Conservation (phyloP, 2,797 vertebrate species). For the Fistularia commersonii region DNA sequence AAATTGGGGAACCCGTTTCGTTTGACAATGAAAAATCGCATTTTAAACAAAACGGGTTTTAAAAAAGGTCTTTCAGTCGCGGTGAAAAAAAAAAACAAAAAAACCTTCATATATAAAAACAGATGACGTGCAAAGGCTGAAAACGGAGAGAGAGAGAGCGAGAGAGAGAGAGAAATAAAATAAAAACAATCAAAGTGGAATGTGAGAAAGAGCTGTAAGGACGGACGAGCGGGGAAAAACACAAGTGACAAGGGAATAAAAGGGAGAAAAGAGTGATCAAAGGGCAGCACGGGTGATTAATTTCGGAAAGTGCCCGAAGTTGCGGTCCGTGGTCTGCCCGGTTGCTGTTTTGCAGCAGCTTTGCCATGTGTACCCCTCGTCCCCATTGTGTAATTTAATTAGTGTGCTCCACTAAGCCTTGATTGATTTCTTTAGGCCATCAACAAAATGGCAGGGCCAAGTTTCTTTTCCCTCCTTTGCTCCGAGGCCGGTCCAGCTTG, state of each 20-base stretch:
- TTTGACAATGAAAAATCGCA: too few relatives aligned
- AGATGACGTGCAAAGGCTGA: too few relatives aligned
- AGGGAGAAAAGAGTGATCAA: constrained; percentile 35
- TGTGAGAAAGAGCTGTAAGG: constrained; percentile 18
- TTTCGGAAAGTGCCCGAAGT: constrained; percentile 68
- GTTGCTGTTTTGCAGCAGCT: constrained; percentile 54
- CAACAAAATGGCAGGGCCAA: constrained; percentile 66
- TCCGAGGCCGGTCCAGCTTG: constrained; percentile 36
- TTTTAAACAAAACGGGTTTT: too few relatives aligned
- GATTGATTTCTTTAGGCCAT: constrained; percentile 78
- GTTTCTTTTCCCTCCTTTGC: constrained; percentile 42
- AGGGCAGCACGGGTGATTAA: constrained; percentile 65
- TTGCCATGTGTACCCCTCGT: constrained; percentile 48
- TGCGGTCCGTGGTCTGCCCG: constrained; percentile 54
- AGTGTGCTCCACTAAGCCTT: constrained; percentile 64
- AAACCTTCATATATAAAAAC: too few relatives aligned
- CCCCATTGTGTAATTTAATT: constrained; percentile 76
- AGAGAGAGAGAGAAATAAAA: not conserved
- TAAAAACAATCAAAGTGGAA: constrained; percentile 7
- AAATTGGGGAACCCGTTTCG: too few relatives aligned
- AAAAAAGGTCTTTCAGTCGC: too few relatives aligned
- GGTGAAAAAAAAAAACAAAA: too few relatives aligned
- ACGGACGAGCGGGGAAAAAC: constrained; percentile 35
- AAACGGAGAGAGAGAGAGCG: too few relatives aligned
- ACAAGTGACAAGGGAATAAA: constrained; percentile 45